Base-by-base conservation (phyloP, 2,797 vertebrate species). In the Arctocebus calabarensis region DNA sequence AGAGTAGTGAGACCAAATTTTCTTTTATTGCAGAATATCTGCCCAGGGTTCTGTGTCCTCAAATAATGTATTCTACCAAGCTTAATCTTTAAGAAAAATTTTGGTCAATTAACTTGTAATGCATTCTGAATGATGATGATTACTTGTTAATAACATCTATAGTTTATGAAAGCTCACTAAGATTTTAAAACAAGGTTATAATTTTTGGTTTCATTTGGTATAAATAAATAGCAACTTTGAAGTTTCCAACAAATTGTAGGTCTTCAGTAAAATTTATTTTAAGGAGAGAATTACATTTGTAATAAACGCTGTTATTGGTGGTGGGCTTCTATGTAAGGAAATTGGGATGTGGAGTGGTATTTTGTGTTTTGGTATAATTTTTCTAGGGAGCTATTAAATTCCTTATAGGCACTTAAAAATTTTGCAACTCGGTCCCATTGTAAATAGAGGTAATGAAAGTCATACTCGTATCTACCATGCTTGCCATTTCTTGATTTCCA, bases 11-110 rank as follows among this genome's bases (percentile, higher is more conserved):
- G 73, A 17, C 11, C 19, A 83, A 71, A 45, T 92, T 73, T 90
- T 92, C 68, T 82, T 95, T 88, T 78, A 70, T 84, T 11, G n/a
- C 22, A 55, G 59, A 74, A 71, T 86, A 70, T 34, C 34, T 91
- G 7, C 43, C 16, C 48, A 93, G 40, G 79, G 23, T 3, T 86
- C 11, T 23, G 1, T 10, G 9, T 5, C 6, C 17, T 87, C 61
- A 90, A 68, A 74, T 61, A 68, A 74, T 74, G n/a, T 85, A 73
- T 32, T 43, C 43, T 74, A 34, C 32, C 14, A 61, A 90, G 10
- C 16, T 68, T 68, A 74, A 84, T 94, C 59, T 25, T 55, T 83
- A 40, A 85, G 82, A 89, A 29, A 29, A 16, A 45, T 20, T 61
- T 11, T 59, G 5, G 29, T 62, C 16, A 68, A 13, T 87, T 86